These are phyloP conservation scores for Tromatobia lineatoria DNA, from an alignment of 2,888 invertebrate species.

Conservation along the genomic window DNA sequence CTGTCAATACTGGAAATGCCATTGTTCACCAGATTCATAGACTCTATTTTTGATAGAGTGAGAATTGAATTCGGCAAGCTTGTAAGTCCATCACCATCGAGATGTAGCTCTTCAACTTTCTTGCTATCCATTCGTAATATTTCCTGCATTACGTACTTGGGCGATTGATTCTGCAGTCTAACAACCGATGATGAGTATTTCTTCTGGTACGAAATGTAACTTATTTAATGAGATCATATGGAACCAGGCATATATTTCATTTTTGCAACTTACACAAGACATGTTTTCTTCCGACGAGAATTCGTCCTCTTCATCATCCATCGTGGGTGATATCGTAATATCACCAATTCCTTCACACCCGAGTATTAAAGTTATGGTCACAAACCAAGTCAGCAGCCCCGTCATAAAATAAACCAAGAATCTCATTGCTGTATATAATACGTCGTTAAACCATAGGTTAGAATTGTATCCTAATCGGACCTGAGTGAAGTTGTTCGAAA, in stretches of 20 bases:
- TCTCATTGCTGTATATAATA: neutral
- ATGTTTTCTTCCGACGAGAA: conserved; percentile 1
- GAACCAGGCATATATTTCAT: neutral
- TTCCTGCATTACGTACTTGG: conserved; percentile 5
- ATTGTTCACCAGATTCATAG: conserved; percentile 88
- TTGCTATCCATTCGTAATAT: conserved; percentile 5
- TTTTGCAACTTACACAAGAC: conserved; percentile 31
- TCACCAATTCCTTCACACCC: conserved; percentile 17
- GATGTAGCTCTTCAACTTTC: conserved; percentile 79
- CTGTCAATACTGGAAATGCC: conserved; percentile 82
- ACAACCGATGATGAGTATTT: conserved; percentile 25
- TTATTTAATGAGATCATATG: conserved; percentile 10
- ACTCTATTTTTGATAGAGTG: conserved; percentile 87
- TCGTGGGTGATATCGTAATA: neutral
- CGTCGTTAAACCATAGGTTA: neutral
- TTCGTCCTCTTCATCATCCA: neutral
- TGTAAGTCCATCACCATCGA: conserved; percentile 86
- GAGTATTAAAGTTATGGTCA: too few relatives aligned
- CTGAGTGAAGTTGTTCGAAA: conserved; percentile 12
- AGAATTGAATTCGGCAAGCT: conserved; percentile 85
- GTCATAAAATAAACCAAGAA: too few relatives aligned
- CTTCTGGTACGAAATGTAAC: conserved; percentile 13
- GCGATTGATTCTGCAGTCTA: conserved; percentile 18
- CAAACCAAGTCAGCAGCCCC: too few relatives aligned
- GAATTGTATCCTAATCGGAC: neutral